Conservation (phyloP, 2,113 vertebrate genomes). For the Lepus timidus region DNA sequence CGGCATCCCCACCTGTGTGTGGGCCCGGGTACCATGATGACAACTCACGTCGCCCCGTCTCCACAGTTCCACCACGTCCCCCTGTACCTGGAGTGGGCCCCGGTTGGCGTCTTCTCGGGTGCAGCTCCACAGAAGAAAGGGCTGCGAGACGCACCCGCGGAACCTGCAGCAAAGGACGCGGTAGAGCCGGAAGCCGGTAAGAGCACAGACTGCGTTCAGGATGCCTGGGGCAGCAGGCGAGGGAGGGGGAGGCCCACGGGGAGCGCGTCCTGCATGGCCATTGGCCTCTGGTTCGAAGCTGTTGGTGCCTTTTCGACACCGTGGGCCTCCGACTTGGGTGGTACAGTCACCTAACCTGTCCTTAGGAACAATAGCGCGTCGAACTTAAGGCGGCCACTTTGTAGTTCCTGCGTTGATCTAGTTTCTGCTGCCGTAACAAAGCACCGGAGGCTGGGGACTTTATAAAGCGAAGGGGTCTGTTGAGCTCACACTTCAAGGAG, state of each 20-base stretch:
- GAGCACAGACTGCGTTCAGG: not conserved
- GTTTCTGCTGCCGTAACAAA: too few relatives aligned
- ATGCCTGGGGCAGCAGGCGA: fast-evolving
- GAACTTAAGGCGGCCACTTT: not conserved
- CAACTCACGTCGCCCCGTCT: not conserved
- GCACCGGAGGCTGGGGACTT: too few relatives aligned
- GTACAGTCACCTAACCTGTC: fast-evolving
- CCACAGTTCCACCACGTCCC: conserved; percentile 90
- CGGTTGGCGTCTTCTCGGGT: conserved; percentile 91
- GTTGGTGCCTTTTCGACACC: not conserved
- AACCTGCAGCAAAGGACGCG: not conserved
- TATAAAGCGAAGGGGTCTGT: too few relatives aligned
- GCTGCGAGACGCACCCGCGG: fast-evolving
- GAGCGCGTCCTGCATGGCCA: fast-evolving
- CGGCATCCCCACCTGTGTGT: too few relatives aligned
- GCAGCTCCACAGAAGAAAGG: conserved; percentile 73
- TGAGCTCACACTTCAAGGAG: too few relatives aligned
- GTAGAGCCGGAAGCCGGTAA: conserved; percentile 73
- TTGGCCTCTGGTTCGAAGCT: fast-evolving
- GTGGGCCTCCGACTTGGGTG: fast-evolving
- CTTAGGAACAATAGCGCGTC: not conserved
- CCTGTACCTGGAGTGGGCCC: conserved; percentile 97
- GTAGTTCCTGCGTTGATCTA: not conserved
- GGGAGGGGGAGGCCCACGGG: fast-evolving
- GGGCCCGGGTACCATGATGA: not conserved